Evolutionary conservation across 2,888 invertebrate species (phyloP), one percentile per base, ranked within the genome.

Genomic region (Dorcus parallelipipedus): DNA sequence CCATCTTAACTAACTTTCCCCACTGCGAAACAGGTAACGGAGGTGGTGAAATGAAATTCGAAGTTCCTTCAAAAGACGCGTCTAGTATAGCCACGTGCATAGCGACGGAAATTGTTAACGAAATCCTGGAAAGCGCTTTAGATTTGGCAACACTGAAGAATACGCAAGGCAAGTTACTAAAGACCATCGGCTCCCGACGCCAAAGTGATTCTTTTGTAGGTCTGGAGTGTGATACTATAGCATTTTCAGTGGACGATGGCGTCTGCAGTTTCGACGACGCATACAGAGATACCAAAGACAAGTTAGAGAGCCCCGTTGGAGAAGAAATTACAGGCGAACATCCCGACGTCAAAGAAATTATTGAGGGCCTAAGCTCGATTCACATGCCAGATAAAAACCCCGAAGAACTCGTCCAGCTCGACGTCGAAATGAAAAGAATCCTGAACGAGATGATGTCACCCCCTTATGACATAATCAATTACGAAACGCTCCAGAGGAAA

Each of bases 391-490:
- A 54, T 9, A 52, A 45, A 39, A 55, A 60, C 20, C 56, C 61
- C 3, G 59, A 55, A 42, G 58, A 61, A 33, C 59, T 57, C 2
- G 7, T 53, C 7, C 55, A 54, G 6, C 42, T 68, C n/a, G 64
- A 67, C 39, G 53, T 61, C 3, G 65, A 67, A 55, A 65, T 67
- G 64, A 67, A 67, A 57, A 61, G 60, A 26, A 54, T 67, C 23
- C 41, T 66, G n/a, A 61, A 39, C 0, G 65, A 75, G 3, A 66
- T 82, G n/a, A 75, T 79, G 1, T 74, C 72, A 4, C 77, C 80
- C 4, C 69, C 78, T 1, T 82, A 77, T 63, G 60, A 68, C 1
- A 65, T 69, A 9, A 75, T 82, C 1, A 80, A 80, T 9, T 82
- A 81, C 64, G 61, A 68, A 0, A 70, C 66, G 0, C 8, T 9